Evolutionary conservation across 2,888 invertebrate genomes (phyloP).

Genomic region (Himalopsyche anomala): DNA sequence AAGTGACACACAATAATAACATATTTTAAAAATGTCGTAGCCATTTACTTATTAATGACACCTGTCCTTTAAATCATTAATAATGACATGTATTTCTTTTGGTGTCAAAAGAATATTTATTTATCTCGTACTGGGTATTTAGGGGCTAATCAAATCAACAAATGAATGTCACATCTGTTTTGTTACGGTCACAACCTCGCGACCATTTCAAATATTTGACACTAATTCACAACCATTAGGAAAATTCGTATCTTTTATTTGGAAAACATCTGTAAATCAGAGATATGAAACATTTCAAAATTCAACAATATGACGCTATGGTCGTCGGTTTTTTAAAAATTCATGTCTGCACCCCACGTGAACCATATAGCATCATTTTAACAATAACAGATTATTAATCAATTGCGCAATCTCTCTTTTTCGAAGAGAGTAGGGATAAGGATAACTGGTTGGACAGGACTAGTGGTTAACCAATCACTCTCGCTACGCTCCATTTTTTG

Average conservation of each 20-base stretch:
- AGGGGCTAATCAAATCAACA: neutral
- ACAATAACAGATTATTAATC: too few species aligned
- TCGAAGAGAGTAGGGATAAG: too few species aligned
- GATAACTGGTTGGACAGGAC: too few species aligned
- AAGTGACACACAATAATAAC: too few species aligned
- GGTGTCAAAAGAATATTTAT: neutral
- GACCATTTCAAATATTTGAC: conserved; percentile 2
- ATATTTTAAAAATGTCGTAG: too few species aligned
- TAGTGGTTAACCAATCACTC: too few species aligned
- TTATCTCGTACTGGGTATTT: neutral
- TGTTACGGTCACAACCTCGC: neutral
- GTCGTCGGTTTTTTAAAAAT: too few species aligned
- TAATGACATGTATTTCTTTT: neutral
- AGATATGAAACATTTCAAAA: neutral
- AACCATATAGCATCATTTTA: too few species aligned
- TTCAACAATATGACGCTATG: too few species aligned
- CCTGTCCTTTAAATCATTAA: neutral
- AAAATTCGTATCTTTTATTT: neutral
- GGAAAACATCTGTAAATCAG: neutral
- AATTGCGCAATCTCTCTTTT: too few species aligned
- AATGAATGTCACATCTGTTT: neutral
- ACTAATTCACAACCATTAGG: neutral
- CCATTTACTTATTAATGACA: neutral
- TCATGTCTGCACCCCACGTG: too few species aligned
- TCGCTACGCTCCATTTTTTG: too few species aligned